Evolutionary conservation across 2,888 invertebrate genomes (phyloP).

Genomic region (Caenorhabditis panamensis): DNA sequence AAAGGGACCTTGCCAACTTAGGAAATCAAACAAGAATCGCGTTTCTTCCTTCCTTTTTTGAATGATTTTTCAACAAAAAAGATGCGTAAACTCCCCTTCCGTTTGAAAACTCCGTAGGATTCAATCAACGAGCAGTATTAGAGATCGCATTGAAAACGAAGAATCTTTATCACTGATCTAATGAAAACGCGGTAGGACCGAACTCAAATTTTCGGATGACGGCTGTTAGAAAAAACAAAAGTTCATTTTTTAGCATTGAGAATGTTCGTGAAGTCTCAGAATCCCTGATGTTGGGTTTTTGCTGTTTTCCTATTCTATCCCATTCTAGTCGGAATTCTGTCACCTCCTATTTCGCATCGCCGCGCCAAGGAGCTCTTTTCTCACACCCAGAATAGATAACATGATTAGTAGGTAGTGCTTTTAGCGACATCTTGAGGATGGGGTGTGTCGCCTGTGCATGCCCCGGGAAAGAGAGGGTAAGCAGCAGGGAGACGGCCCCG

Average conservation of each 20-base stretch:
- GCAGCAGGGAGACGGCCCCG: slow-evolving; percentile 33
- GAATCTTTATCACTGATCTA: too few relatives aligned
- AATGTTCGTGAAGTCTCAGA: neutral
- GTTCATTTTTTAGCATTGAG: too few relatives aligned
- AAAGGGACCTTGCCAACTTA: slow-evolving; percentile 22
- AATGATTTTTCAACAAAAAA: neutral
- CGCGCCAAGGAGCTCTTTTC: slow-evolving; percentile 14
- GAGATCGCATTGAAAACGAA: too few relatives aligned
- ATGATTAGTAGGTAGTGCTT: slow-evolving; percentile 63
- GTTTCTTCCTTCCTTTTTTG: slow-evolving; percentile 25
- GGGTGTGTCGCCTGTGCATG: slow-evolving; percentile 45
- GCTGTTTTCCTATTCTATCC: neutral
- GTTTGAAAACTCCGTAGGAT: slow-evolving; percentile 3
- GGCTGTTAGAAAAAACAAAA: too few relatives aligned
- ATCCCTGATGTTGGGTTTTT: neutral
- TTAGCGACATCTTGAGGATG: slow-evolving; percentile 53
- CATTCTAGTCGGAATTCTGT: neutral
- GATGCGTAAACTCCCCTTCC: slow-evolving; percentile 6
- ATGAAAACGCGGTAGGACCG: too few relatives aligned
- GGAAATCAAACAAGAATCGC: slow-evolving; percentile 53
- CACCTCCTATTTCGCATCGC: slow-evolving; percentile 4
- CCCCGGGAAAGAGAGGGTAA: slow-evolving; percentile 30
- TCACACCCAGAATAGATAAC: slow-evolving; percentile 52
- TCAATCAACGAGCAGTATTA: too few relatives aligned
- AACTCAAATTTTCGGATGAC: too few relatives aligned